Percentiles rank a stretch among this genome's conserved stretches.
phyloP scores from a whole-genome alignment of 2,797 vertebrate species.

The Peromyscus nudipes region DNA sequence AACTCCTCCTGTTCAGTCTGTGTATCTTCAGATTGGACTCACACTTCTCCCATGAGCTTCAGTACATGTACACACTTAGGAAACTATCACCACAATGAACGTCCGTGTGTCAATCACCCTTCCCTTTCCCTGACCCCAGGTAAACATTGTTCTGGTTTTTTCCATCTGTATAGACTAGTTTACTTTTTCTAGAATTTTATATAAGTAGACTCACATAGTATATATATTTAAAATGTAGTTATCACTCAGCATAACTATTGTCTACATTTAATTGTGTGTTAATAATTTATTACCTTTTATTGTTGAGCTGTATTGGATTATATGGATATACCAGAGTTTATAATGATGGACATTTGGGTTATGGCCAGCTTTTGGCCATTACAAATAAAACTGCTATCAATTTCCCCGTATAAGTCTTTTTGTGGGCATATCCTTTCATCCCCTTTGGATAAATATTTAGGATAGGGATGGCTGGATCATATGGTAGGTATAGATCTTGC shows the following conservation, averaged over 20 bases:
- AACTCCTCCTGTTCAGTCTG: background rate
- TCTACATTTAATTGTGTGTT: constrained; percentile 23
- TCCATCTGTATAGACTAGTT: background rate
- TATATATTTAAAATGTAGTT: background rate
- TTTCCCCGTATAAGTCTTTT: constrained; percentile 38
- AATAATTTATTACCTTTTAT: constrained; percentile 57
- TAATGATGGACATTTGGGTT: constrained; percentile 18
- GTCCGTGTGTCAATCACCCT: background rate
- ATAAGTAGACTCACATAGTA: background rate
- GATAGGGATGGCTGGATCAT: background rate
- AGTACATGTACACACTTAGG: background rate
- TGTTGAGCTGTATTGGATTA: constrained; percentile 36
- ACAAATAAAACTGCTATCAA: constrained; percentile 47
- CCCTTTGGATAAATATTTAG: constrained; percentile 35
- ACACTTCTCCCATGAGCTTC: background rate
- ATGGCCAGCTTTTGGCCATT: background rate
- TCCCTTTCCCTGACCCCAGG: background rate
- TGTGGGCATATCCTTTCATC: constrained; percentile 12
- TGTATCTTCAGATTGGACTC: too few relatives aligned
- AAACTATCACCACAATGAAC: background rate
- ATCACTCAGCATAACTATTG: constrained; percentile 17
- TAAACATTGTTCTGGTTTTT: background rate
- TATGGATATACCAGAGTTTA: background rate
- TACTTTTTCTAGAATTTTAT: background rate
- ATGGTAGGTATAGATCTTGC: background rate